Conservation (phyloP, 2,113 vertebrate genomes). For the Plectropomus leopardus region DNA sequence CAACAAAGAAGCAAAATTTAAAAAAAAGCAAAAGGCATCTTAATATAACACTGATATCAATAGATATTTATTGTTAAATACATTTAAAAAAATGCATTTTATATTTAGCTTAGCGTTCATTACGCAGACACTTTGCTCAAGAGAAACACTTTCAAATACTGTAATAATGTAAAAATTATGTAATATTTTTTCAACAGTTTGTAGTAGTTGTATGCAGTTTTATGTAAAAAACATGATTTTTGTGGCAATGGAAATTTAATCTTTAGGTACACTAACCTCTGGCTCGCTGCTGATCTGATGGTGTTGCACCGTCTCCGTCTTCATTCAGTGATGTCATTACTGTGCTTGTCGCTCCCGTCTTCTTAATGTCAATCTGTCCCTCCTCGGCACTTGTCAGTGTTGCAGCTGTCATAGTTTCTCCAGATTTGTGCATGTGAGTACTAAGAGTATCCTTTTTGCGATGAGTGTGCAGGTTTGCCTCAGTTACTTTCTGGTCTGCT, state of each 20-base stretch:
- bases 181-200: no score
- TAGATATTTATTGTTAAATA: not conserved
- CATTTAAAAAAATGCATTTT: not conserved
- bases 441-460: slow-evolving; percentile 6
- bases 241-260: no score
- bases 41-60: not conserved
- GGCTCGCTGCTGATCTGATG: slow-evolving; percentile 11
- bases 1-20: not conserved
- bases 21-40: not conserved
- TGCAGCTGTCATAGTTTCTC: not conserved
- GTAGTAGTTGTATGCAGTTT: no score
- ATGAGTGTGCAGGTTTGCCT: not conserved
- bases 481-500: slow-evolving; percentile 42
- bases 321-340: not conserved
- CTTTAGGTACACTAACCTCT: no score
- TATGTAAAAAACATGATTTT: not conserved
- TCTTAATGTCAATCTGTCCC: not conserved
- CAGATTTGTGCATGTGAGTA: not conserved
- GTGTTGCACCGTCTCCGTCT: not conserved
- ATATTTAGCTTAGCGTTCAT: not conserved
- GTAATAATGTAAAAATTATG: no score
- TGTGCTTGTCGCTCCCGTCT: not conserved
- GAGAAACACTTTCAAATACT: not conserved
- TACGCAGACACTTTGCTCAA: not conserved
- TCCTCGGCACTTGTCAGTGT: not conserved